These are phyloP conservation scores for Riptortus pedestris DNA, from an alignment of 1,140 invertebrate species.

Conservation along the genomic window DNA sequence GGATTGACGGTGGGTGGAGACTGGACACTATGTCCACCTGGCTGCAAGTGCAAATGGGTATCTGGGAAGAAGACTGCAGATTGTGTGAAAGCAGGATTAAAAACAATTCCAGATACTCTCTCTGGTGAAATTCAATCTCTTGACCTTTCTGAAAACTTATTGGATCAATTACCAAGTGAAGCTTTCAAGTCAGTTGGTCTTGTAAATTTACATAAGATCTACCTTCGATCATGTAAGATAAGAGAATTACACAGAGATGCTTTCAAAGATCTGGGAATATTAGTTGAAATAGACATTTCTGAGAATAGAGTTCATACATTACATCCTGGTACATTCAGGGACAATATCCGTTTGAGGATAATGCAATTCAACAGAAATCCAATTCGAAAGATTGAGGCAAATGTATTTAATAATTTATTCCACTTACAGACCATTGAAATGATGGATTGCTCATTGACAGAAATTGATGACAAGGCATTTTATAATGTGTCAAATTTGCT, in stretches of 20 bases:
- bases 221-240: constrained; percentile 60
- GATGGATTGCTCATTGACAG: constrained; percentile 56
- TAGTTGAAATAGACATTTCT: constrained; percentile 77
- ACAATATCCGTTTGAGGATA: constrained; percentile 37
- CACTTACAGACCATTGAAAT: constrained; percentile 65
- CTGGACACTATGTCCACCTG: constrained; percentile 45
- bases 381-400: constrained; percentile 56
- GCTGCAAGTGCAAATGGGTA: constrained; percentile 66
- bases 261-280: constrained; percentile 62
- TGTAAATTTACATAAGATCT: constrained; percentile 69
- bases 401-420: constrained; percentile 60
- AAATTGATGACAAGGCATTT: constrained; percentile 60
- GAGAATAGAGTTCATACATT: constrained; percentile 45
- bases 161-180: constrained; percentile 50
- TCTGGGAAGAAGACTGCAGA: constrained; percentile 72
- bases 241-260: constrained; percentile 57
- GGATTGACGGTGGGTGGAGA: constrained; percentile 37
- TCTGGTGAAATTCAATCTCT: constrained; percentile 64
- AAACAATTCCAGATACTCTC: constrained; percentile 55
- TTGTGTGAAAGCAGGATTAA: constrained; percentile 52
- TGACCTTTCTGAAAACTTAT: constrained; percentile 59
- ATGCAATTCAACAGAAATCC: constrained; percentile 62
- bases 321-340: constrained; percentile 30
- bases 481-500: constrained; percentile 54
- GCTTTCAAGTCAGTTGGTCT: constrained; percentile 59